Conservation (phyloP, 2,888 invertebrate species). For the Luperina testacea region DNA sequence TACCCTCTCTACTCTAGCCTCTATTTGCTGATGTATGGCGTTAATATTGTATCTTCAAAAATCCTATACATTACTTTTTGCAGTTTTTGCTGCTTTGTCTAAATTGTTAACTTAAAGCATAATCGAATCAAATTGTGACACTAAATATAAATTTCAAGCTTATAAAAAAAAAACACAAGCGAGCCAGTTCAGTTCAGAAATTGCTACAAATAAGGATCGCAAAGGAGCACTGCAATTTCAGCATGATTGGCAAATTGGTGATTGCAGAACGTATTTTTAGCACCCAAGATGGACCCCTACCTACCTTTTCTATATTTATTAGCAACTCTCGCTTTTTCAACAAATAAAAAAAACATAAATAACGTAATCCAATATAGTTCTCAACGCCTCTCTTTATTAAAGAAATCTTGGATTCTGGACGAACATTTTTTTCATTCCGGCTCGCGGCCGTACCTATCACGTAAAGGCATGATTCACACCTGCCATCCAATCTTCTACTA, state of each 20-base stretch:
- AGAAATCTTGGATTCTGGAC: constrained; percentile 31
- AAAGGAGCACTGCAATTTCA: neutral
- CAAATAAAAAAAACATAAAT: constrained; percentile 5
- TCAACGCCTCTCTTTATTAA: constrained; percentile 31
- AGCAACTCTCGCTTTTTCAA: too few relatives aligned
- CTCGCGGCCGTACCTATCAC: neutral
- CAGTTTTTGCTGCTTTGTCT: neutral
- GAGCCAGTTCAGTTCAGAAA: neutral
- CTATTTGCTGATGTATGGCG: too few relatives aligned
- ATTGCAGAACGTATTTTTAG: neutral
- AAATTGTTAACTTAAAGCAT: neutral
- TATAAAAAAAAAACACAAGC: neutral
- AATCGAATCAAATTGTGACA: too few relatives aligned
- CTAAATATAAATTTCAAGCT: neutral
- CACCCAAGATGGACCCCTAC: too few relatives aligned
- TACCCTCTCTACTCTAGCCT: neutral
- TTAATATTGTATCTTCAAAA: neutral
- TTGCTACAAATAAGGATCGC: neutral
- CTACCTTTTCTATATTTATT: neutral
- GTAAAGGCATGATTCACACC: constrained; percentile 53
- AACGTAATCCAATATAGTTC: constrained; percentile 6
- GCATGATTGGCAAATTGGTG: neutral
- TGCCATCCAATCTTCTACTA: constrained; percentile 33
- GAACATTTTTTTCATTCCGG: constrained; percentile 33
- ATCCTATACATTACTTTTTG: neutral